Percentiles rank a stretch among this genome's conserved stretches.
These are phyloP conservation scores for Malurus cyaneus DNA, from an alignment of 2,113 vertebrate species.

Conservation along the genomic window DNA sequence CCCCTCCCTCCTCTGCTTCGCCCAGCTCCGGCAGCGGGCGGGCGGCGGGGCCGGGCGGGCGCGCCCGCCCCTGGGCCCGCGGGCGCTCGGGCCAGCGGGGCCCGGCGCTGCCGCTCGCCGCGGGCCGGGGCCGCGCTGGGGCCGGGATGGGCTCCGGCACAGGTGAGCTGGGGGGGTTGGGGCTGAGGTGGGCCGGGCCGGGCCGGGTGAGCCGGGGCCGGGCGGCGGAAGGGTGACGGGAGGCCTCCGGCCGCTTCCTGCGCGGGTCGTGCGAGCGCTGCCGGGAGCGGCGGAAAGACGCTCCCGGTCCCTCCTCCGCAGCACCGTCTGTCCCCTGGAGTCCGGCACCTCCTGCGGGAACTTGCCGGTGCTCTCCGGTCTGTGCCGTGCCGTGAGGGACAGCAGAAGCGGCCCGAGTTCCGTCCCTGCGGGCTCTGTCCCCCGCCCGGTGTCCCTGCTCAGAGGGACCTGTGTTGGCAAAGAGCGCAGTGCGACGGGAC, in stretches of 20 bases:
- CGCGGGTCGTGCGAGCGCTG: not conserved
- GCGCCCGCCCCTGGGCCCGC: not conserved
- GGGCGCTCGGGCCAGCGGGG: not conserved
- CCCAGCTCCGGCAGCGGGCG: too few relatives aligned
- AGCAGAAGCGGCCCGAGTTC: fast-evolving
- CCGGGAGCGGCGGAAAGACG: too few relatives aligned
- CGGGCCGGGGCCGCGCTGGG: not conserved
- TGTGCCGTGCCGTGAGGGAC: too few relatives aligned
- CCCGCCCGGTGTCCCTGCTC: fast-evolving
- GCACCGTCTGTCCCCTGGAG: fast-evolving
- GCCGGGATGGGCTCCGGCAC: not conserved
- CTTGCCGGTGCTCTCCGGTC: not conserved
- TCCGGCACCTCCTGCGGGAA: fast-evolving
- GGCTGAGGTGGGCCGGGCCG: not conserved
- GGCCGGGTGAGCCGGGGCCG: not conserved
- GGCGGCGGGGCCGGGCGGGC: not conserved
- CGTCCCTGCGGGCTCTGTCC: fast-evolving
- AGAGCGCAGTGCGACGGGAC: fast-evolving
- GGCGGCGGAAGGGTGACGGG: too few relatives aligned
- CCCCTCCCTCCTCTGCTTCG: too few relatives aligned
- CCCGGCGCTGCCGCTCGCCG: not conserved
- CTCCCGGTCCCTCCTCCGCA: too few relatives aligned
- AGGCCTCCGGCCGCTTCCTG: not conserved
- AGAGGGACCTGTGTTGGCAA: fast-evolving
- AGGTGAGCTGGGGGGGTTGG: not conserved